Conservation (phyloP, 2,888 invertebrate species). For the Mythimna impura region DNA sequence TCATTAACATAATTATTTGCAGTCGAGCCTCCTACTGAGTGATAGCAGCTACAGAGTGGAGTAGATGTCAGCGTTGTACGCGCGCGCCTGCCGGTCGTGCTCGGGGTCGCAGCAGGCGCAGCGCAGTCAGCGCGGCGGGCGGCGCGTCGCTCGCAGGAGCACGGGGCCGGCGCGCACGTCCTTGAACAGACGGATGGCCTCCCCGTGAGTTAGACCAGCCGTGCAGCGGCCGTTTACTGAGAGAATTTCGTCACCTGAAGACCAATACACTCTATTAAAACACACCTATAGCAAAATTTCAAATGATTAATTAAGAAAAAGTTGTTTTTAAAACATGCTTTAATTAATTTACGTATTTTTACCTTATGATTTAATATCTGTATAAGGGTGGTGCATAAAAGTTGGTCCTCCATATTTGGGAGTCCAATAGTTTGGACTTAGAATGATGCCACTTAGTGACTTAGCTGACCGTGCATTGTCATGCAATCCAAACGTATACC, state of each 20-base stretch:
- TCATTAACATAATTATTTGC: neutral
- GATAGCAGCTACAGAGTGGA: slow-evolving; percentile 76
- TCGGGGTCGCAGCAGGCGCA: slow-evolving; percentile 87
- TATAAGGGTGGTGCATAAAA: too few relatives aligned
- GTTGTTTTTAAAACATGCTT: too few relatives aligned
- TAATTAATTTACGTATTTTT: too few relatives aligned
- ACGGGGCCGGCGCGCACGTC: slow-evolving; percentile 94
- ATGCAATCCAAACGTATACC: too few relatives aligned
- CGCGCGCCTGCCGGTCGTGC: slow-evolving; percentile 82
- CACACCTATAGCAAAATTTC: neutral
- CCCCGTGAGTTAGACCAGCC: slow-evolving; percentile 94
- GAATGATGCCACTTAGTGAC: too few relatives aligned
- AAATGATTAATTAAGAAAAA: too few relatives aligned
- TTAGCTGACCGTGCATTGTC: too few relatives aligned
- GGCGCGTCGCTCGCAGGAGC: slow-evolving; percentile 93
- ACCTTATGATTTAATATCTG: too few relatives aligned
- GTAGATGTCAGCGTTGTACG: slow-evolving; percentile 71
- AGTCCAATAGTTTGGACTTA: too few relatives aligned
- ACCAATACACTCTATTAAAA: slow-evolving; percentile 30
- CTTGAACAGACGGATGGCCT: slow-evolving; percentile 95
- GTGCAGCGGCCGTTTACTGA: slow-evolving; percentile 95
- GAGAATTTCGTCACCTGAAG: slow-evolving; percentile 95
- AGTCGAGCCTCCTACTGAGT: neutral
- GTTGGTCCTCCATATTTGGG: too few relatives aligned
- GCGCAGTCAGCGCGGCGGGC: slow-evolving; percentile 87